A percentile compares a stretch with the other conserved stretches of the same genome.
phyloP scores from a whole-genome alignment of 2,113 vertebrate species.

The Hucho hucho region DNA sequence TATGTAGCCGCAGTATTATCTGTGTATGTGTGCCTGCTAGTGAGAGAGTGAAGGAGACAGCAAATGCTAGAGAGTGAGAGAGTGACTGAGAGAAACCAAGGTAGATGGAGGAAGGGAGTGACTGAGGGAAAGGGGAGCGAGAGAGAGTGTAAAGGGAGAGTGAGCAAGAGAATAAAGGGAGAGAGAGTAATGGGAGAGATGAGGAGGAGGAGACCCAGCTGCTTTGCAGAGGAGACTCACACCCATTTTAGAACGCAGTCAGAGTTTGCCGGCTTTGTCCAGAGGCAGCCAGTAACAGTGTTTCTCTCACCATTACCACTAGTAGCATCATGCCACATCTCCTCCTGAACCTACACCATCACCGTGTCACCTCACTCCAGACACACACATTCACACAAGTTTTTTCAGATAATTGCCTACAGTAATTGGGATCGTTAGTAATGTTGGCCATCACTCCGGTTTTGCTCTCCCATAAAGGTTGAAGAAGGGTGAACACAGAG shows the following conservation, averaged over 20 bases:
- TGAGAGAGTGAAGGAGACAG: constrained; percentile 15
- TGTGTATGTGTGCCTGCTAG: constrained; percentile 61
- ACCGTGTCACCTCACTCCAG: neutral
- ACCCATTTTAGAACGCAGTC: constrained; percentile 55
- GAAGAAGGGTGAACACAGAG: constrained; percentile 5
- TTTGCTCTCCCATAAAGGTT: constrained; percentile 24
- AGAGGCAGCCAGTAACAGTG: constrained; percentile 22
- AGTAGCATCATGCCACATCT: constrained; percentile 2
- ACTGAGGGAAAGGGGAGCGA: constrained; percentile 18
- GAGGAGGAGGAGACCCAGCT: constrained; percentile 31
- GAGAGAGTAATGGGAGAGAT: constrained; percentile 32
- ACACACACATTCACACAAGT: neutral
- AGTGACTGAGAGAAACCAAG: constrained; percentile 5
- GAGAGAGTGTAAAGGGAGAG: constrained; percentile 17
- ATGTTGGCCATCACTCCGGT: constrained; percentile 18
- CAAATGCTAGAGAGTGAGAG: constrained; percentile 11
- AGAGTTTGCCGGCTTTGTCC: constrained; percentile 39
- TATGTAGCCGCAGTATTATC: constrained; percentile 64
- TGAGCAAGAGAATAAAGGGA: constrained; percentile 29
- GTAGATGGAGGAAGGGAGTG: constrained; percentile 20
- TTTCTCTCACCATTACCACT: constrained; percentile 23
- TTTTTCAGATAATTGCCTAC: constrained; percentile 3
- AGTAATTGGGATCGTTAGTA: constrained; percentile 34
- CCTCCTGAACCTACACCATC: constrained; percentile 1
- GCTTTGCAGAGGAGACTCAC: constrained; percentile 57